These are phyloP conservation scores for Sialia sialis DNA, from an alignment of 2,113 vertebrate species.

Conservation along the genomic window DNA sequence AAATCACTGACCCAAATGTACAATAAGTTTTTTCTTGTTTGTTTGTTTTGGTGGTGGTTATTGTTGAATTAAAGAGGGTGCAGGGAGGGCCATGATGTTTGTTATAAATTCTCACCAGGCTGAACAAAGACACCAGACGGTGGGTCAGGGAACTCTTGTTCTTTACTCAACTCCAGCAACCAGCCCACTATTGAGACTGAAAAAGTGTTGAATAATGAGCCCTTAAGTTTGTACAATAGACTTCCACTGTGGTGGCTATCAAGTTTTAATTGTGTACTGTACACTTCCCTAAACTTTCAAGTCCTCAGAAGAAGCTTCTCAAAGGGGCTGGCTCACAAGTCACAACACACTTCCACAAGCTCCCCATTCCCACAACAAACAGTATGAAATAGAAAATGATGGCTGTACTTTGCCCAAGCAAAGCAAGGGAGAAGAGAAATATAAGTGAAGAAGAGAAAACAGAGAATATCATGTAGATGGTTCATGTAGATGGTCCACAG, in stretches of 20 bases:
- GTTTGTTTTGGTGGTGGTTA: not conserved
- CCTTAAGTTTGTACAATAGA: not conserved
- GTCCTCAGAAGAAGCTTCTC: not conserved
- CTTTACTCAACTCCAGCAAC: not conserved
- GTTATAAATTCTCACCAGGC: not conserved
- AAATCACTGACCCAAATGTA: not conserved
- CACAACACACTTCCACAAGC: not conserved
- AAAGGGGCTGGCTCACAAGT: not conserved
- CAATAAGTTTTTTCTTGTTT: not conserved
- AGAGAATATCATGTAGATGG: not conserved
- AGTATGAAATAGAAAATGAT: not conserved
- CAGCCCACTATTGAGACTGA: not conserved
- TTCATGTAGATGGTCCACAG: not conserved
- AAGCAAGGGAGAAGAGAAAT: not conserved
- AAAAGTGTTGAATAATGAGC: not conserved
- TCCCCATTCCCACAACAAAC: not conserved
- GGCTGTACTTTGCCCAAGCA: not conserved
- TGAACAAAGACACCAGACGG: not conserved
- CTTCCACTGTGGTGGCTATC: not conserved
- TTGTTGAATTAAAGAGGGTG: not conserved
- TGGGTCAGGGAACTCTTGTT: not conserved
- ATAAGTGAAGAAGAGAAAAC: not conserved
- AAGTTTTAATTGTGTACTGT: not conserved
- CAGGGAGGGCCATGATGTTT: not conserved
- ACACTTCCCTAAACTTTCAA: not conserved